phyloP scores from a whole-genome alignment of 1,140 invertebrate species.

The Drosophila busckii region DNA sequence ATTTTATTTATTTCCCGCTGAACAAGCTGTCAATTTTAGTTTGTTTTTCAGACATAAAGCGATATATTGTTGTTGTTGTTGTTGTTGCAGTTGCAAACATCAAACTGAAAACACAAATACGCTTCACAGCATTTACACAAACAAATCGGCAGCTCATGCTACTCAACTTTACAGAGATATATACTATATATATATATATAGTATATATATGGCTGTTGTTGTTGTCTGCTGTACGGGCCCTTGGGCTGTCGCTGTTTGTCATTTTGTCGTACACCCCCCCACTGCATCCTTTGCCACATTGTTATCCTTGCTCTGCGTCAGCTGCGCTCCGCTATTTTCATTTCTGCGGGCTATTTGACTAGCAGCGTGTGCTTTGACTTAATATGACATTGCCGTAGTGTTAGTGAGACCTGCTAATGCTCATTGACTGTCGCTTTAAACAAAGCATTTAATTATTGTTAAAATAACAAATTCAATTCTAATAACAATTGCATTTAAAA shows the following conservation, averaged over 20 bases:
- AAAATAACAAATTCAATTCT: too few species aligned
- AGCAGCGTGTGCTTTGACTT: not conserved
- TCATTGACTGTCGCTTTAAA: too few species aligned
- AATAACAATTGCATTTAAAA: too few species aligned
- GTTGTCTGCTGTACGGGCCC: slow-evolving; percentile 48
- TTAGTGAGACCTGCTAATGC: too few species aligned
- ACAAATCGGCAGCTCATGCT: slow-evolving; percentile 55
- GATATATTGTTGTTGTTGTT: slow-evolving; percentile 17
- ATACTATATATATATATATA: slow-evolving; percentile 1
- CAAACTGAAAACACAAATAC: slow-evolving; percentile 69
- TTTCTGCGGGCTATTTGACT: slow-evolving; percentile 5
- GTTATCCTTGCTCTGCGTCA: slow-evolving; percentile 47
- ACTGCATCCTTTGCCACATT: too few species aligned
- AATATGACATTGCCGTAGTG: too few species aligned
- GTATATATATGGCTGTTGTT: slow-evolving; percentile 13
- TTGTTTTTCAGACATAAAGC: slow-evolving; percentile 42
- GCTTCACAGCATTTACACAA: slow-evolving; percentile 67
- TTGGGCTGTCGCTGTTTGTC: slow-evolving; percentile 67
- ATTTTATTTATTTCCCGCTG: slow-evolving; percentile 14
- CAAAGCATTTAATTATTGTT: too few species aligned
- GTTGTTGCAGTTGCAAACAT: slow-evolving; percentile 41
- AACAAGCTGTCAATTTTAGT: slow-evolving; percentile 71
- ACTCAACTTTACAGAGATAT: not conserved
- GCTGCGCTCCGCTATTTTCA: slow-evolving; percentile 30
- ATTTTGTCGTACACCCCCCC: slow-evolving; percentile 57